A percentile compares a stretch with the other conserved stretches of the same genome.
Evolutionary conservation across 2,888 invertebrate species (phyloP).

Genomic region (Caradrina clavipalpis): DNA sequence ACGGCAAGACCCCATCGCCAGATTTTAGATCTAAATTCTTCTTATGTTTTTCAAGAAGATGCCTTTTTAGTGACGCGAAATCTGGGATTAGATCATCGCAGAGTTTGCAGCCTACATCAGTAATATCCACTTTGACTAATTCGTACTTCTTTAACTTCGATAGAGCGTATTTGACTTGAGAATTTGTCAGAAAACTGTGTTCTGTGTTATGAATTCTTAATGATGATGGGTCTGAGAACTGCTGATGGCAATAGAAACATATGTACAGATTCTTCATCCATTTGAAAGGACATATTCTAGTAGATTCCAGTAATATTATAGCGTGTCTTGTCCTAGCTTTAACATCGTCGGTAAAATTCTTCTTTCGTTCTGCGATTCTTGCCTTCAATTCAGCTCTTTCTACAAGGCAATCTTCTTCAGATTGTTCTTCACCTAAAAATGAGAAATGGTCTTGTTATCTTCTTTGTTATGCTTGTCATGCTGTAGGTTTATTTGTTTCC

Average conservation of each 20-base stretch:
- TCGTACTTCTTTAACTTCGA: slow-evolving; percentile 80
- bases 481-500: slow-evolving; percentile 19
- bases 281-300: slow-evolving; percentile 83
- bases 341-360: slow-evolving; percentile 70
- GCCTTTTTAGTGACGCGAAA: slow-evolving; percentile 75
- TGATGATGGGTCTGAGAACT: slow-evolving; percentile 76
- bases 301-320: slow-evolving; percentile 75
- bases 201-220: slow-evolving; percentile 75
- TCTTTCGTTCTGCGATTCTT: slow-evolving; percentile 59
- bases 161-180: slow-evolving; percentile 73
- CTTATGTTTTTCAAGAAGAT: slow-evolving; percentile 77
- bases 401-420: slow-evolving; percentile 49
- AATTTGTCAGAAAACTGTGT: slow-evolving; percentile 66
- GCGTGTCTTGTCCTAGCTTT: slow-evolving; percentile 78
- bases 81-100: slow-evolving; percentile 73
- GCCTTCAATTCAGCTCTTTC: slow-evolving; percentile 52
- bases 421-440: slow-evolving; percentile 83
- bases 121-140: slow-evolving; percentile 83
- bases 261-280: slow-evolving; percentile 84
- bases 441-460: slow-evolving; percentile 76
- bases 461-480: slow-evolving; percentile 49
- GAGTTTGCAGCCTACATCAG: slow-evolving; percentile 78
- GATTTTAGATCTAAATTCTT: slow-evolving; percentile 74
- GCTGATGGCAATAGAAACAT: slow-evolving; percentile 82
- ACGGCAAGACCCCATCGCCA: slow-evolving; percentile 81